Base-by-base conservation (phyloP, 2,888 invertebrate genomes). In the Lochmaea crataegi region DNA sequence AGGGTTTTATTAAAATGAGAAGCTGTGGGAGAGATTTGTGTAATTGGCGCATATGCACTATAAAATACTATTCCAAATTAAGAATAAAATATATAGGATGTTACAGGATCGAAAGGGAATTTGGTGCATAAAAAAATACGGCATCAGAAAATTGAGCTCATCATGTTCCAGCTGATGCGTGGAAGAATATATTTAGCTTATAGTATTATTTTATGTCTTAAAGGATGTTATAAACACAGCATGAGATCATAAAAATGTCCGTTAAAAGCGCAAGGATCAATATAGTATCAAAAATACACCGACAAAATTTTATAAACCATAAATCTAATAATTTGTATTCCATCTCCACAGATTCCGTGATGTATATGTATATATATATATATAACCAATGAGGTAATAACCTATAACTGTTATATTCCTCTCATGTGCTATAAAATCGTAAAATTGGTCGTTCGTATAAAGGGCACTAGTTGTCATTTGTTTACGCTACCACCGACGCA, bases 1-100 rank as follows among this genome's bases (percentile, higher is more conserved):
- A 18, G 38, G 60, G n/a, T 38, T 60, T 60, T 60, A 60, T 60
- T 60, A 60, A 60, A 60, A 60, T 16, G 60, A 38, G 60, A 60
- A 38, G 32, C 32, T 16, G 60, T 58, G 60, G 32, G 60, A 60
- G 60, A 38, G 18, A 60, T 38, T 53, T 16, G 53, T 53, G 53
- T 16, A 53, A 53, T 53, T 18, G 53, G 53, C 18, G 53, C 53
- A 53, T 53, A 48, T 48, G 48, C n/a, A 48, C n/a, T n/a, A 48
- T 48, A n/a, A 48, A 48, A 48, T 48, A 48, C 48, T 6, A 5
- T 48, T n/a, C 14, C 6, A 6, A n/a, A 48, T n/a, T 48, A 14
- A 48, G 48, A 48, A n/a, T 48, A 14, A n/a, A 12, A 38, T 32
- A 32, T 38, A 38, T 38, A 38, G 32, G 32, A 38, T 45, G 45